Evolutionary conservation across 2,888 invertebrate species (phyloP).

Genomic region (Sturmia bella): DNA sequence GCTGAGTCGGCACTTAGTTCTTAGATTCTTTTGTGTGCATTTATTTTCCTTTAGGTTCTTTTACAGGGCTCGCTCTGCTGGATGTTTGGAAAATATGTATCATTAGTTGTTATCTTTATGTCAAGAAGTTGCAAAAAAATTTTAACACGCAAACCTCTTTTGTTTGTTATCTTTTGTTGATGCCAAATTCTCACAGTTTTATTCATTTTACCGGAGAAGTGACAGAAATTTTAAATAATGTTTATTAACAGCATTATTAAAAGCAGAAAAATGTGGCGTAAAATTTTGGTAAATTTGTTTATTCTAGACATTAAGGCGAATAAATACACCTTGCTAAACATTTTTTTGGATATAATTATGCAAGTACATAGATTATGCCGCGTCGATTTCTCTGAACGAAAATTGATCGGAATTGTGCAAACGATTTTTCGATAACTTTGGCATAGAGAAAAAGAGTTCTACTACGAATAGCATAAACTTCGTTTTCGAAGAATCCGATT

Average conservation of each 20-base stretch:
- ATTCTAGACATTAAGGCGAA: too few relatives aligned
- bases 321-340: too few relatives aligned
- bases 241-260: conserved; percentile 29
- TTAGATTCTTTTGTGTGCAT: conserved; percentile 19
- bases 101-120: conserved; percentile 14
- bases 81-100: conserved; percentile 62
- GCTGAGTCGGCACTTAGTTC: conserved; percentile 63
- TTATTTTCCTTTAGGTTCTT: conserved; percentile 2
- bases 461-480: too few relatives aligned
- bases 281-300: too few relatives aligned
- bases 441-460: too few relatives aligned
- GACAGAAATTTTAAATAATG: neutral
- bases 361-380: too few relatives aligned
- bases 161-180: conserved; percentile 49
- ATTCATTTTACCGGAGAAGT: conserved; percentile 18
- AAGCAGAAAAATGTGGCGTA: neutral
- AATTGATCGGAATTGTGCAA: too few relatives aligned
- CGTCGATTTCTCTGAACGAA: too few relatives aligned
- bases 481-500: too few relatives aligned
- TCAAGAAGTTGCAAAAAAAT: conserved; percentile 39
- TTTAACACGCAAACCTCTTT: conserved; percentile 12
- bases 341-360: too few relatives aligned
- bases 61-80: conserved; percentile 50
- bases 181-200: conserved; percentile 49
- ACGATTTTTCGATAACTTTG: too few relatives aligned